A percentile compares a stretch with the other conserved stretches of the same genome.
Evolutionary conservation across 2,113 vertebrate species (phyloP).

Genomic region (Tursiops truncatus): DNA sequence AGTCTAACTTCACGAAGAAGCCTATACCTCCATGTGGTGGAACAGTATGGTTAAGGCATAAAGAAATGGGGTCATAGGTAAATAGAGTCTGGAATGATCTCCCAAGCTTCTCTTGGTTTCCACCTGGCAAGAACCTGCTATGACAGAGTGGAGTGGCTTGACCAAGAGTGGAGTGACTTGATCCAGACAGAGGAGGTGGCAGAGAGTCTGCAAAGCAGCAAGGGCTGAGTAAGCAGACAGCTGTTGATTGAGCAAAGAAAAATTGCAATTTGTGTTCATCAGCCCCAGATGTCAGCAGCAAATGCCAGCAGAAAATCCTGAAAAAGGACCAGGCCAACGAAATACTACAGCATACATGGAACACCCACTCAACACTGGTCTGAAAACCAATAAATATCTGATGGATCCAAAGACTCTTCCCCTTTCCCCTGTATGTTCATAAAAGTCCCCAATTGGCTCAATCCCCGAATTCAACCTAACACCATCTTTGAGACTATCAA

Average conservation of each 20-base stretch:
- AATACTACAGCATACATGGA: not conserved
- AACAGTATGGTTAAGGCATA: not conserved
- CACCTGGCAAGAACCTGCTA: not conserved
- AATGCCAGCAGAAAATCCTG: not conserved
- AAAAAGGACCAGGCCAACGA: not conserved
- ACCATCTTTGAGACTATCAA: not conserved
- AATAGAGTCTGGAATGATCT: not conserved
- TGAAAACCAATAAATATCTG: not conserved
- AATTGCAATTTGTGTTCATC: not conserved
- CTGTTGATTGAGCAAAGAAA: not conserved
- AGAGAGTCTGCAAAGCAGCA: not conserved
- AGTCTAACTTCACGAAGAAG: not conserved
- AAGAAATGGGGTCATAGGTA: not conserved
- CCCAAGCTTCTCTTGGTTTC: not conserved
- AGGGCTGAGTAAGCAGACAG: not conserved
- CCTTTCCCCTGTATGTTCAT: not conserved
- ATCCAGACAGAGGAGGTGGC: not conserved
- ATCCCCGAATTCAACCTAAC: too few relatives aligned
- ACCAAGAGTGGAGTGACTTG: not conserved
- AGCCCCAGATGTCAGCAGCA: not conserved
- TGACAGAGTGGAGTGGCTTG: too few relatives aligned
- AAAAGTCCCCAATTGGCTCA: not conserved
- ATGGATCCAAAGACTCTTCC: not conserved
- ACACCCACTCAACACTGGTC: not conserved
- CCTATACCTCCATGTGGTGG: not conserved